Evolutionary conservation across 1,140 invertebrate species (phyloP).

Genomic region (Ruditapes philippinarum): DNA sequence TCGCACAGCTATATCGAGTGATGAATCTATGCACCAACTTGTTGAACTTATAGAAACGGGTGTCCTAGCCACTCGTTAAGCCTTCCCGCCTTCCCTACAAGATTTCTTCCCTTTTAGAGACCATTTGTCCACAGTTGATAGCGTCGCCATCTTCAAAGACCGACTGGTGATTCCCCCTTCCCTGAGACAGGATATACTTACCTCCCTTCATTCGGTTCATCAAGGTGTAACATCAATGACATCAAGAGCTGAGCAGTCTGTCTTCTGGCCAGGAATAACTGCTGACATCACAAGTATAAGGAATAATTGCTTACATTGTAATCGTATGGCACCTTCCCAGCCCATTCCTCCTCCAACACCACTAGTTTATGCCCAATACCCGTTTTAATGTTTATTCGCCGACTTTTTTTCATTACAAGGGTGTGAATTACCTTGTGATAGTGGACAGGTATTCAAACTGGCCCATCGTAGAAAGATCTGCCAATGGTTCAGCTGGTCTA

Average conservation of each 20-base stretch:
- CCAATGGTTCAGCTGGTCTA: constrained; percentile 55
- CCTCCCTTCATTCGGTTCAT: too few species aligned
- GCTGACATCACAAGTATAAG: constrained; percentile 38
- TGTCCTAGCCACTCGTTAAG: constrained; percentile 44
- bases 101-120: constrained; percentile 66
- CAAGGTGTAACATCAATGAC: constrained; percentile 68
- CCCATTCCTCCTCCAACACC: constrained; percentile 32
- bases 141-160: constrained; percentile 60
- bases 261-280: constrained; percentile 72
- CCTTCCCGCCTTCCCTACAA: constrained; percentile 49
- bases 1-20: constrained; percentile 24
- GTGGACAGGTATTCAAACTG: constrained; percentile 73
- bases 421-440: constrained; percentile 59
- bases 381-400: constrained; percentile 71
- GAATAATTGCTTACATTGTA: constrained; percentile 55
- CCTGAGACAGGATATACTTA: neutral
- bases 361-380: constrained; percentile 63
- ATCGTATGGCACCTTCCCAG: constrained; percentile 65
- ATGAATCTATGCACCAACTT: constrained; percentile 52
- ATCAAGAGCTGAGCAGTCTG: constrained; percentile 61
- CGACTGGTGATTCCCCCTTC: constrained; percentile 35
- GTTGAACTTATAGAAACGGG: constrained; percentile 57
- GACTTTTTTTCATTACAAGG: constrained; percentile 69
- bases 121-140: constrained; percentile 50
- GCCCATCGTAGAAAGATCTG: constrained; percentile 68